phyloP scores from a whole-genome alignment of 92 coral and sea anemone species.

The Parazoanthus atlanticus region DNA sequence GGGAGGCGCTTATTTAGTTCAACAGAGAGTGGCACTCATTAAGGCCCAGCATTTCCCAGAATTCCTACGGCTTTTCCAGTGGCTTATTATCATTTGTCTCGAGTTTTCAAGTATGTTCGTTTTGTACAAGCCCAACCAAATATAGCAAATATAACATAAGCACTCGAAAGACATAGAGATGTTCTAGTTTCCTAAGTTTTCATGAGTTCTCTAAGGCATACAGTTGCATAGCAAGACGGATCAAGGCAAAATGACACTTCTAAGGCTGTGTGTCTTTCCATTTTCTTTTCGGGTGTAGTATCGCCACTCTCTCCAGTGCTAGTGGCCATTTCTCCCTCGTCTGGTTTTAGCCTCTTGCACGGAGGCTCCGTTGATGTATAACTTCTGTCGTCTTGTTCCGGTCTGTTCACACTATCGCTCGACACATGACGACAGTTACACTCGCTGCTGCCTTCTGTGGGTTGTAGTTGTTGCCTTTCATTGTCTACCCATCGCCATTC shows the following conservation, averaged over 20 bases:
- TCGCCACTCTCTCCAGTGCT: neutral
- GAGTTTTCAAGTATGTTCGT: too few species aligned
- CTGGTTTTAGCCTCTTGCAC: constrained; percentile 18
- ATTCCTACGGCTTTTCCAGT: neutral
- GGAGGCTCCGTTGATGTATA: neutral
- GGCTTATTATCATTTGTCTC: neutral
- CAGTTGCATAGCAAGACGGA: constrained; percentile 82
- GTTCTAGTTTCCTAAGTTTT: constrained; percentile 35
- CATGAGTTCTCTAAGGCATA: constrained; percentile 81
- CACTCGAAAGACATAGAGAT: neutral
- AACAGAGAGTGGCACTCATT: too few species aligned
- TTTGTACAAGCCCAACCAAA: too few species aligned
- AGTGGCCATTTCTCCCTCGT: neutral
- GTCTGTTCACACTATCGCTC: neutral
- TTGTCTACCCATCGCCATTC: constrained; percentile 49
- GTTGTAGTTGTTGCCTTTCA: neutral
- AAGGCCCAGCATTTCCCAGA: too few species aligned
- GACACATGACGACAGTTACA: neutral
- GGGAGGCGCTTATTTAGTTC: too few species aligned
- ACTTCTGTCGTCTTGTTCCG: neutral
- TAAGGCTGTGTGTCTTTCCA: constrained; percentile 8
- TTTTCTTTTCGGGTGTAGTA: constrained; percentile 2
- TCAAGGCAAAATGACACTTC: constrained; percentile 69
- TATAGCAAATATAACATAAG: too few species aligned
- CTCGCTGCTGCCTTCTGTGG: neutral